Evolutionary conservation across 2,113 vertebrate species (phyloP).

Genomic region (Coracopsis vasa): DNA sequence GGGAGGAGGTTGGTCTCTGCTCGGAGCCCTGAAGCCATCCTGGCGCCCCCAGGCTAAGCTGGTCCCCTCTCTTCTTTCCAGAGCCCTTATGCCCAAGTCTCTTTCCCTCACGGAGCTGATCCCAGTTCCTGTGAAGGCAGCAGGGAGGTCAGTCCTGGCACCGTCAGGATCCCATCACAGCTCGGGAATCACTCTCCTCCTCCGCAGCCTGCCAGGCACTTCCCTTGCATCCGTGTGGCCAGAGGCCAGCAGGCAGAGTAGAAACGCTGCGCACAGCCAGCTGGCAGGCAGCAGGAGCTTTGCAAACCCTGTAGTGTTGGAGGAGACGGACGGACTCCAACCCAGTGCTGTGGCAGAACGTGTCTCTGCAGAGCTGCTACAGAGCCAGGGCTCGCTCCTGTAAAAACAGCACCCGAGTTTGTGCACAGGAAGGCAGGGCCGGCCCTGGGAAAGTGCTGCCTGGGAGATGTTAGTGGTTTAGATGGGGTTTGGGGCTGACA

Average conservation of each 20-base stretch:
- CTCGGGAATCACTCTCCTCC: neutral
- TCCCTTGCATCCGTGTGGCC: neutral
- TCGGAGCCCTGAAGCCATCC: neutral
- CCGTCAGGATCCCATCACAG: neutral
- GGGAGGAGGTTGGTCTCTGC: neutral
- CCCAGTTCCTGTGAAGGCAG: neutral
- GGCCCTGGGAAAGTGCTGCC: neutral
- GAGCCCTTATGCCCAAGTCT: neutral
- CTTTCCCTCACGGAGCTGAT: neutral
- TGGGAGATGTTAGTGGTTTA: neutral
- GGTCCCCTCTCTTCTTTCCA: neutral
- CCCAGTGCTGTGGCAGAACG: accelerated
- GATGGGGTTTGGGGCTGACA: neutral
- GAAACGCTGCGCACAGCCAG: neutral
- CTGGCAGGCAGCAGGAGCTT: neutral
- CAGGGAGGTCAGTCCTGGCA: neutral
- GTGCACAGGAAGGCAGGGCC: neutral
- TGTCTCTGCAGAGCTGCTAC: neutral
- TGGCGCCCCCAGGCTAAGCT: neutral
- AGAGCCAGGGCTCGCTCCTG: neutral
- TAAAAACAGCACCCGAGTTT: neutral
- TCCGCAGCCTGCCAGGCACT: neutral
- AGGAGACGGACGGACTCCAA: neutral
- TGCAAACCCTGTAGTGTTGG: accelerated
- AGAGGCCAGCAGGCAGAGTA: neutral